Conservation (phyloP, 2,888 invertebrate genomes). For the Agriopis marginaria region DNA sequence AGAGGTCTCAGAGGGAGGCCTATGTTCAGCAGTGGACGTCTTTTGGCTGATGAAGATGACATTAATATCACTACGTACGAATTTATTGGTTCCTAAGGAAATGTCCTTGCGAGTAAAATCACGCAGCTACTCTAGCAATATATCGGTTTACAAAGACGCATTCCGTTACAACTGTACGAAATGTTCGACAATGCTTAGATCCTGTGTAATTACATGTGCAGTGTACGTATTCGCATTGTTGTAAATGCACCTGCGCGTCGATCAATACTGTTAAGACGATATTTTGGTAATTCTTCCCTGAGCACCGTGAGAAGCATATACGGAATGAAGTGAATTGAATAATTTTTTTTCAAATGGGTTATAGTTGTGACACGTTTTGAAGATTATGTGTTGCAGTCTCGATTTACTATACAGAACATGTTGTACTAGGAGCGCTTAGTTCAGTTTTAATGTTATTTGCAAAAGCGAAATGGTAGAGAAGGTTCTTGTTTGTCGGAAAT, state of each 20-base stretch:
- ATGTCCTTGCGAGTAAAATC: too few relatives aligned
- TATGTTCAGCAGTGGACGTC: too few relatives aligned
- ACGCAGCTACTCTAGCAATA: slow-evolving; percentile 24
- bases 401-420: background rate
- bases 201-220: slow-evolving; percentile 62
- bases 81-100: too few relatives aligned
- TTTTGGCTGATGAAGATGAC: too few relatives aligned
- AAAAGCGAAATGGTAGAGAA: too few relatives aligned
- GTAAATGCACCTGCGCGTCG: slow-evolving; percentile 68
- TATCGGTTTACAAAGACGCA: slow-evolving; percentile 49
- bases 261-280: slow-evolving; percentile 56
- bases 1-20: too few relatives aligned
- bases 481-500: too few relatives aligned
- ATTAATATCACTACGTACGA: too few relatives aligned
- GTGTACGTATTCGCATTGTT: slow-evolving; percentile 49
- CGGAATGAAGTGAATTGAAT: slow-evolving; percentile 12
- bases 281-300: slow-evolving; percentile 67
- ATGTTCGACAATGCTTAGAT: slow-evolving; percentile 61
- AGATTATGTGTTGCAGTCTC: background rate
- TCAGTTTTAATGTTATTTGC: too few relatives aligned
- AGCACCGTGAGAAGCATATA: slow-evolving; percentile 64
- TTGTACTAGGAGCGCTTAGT: background rate
- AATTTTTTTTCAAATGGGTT: slow-evolving; percentile 29
- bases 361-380: slow-evolving; percentile 10
- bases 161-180: slow-evolving; percentile 60